Evolutionary conservation across 2,113 vertebrate genomes (phyloP).

Genomic region (Clupea harengus): DNA sequence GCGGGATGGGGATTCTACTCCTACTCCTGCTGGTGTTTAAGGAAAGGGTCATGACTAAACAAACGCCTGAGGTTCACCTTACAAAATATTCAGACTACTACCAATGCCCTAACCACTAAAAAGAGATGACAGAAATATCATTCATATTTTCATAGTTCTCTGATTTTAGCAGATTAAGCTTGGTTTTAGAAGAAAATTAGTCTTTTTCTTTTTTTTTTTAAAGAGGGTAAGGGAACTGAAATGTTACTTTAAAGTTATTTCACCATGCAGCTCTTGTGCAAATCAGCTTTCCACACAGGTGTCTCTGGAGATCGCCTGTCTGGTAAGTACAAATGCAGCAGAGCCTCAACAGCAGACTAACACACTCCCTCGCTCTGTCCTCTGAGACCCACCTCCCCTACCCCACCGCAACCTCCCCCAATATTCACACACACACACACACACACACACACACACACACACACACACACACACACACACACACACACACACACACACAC

Average conservation of each 20-base stretch:
- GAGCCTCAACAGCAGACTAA: not conserved
- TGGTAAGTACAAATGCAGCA: conserved; percentile 16
- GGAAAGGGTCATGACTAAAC: not conserved
- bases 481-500: conserved; percentile 45
- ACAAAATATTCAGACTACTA: not conserved
- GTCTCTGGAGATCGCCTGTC: conserved; percentile 30
- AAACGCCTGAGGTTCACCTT: not conserved
- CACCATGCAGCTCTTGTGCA: not conserved
- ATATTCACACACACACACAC: not conserved
- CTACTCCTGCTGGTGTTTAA: not conserved
- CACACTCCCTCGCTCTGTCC: not conserved
- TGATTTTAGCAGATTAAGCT: not conserved
- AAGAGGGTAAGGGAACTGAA: not conserved
- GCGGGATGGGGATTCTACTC: not conserved
- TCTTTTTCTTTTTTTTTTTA: not conserved
- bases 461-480: not conserved
- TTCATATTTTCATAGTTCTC: not conserved
- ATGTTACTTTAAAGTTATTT: not conserved
- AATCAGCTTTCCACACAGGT: conserved; percentile 20
- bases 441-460: not conserved
- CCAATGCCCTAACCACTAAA: not conserved
- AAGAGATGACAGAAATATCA: not conserved
- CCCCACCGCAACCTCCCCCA: conserved; percentile 9
- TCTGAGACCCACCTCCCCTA: conserved; percentile 22
- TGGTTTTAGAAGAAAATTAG: not conserved